Conservation (phyloP, 2,797 vertebrate genomes). For the Tiaroga cobitis region DNA sequence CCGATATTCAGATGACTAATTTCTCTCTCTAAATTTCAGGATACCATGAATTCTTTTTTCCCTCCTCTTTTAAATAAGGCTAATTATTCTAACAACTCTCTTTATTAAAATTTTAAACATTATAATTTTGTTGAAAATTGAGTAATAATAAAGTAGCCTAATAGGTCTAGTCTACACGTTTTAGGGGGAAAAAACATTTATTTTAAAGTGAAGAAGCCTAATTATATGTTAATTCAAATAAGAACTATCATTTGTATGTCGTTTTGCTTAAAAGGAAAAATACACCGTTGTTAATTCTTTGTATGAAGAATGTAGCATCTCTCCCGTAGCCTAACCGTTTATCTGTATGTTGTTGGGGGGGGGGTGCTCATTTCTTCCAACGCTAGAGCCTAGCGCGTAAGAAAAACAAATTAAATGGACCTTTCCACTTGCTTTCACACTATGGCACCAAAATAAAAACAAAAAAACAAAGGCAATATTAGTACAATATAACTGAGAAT, state of each 20-base stretch:
- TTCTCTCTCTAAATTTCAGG: neutral
- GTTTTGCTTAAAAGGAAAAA: neutral
- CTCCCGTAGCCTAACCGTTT: neutral
- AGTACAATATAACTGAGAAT: neutral
- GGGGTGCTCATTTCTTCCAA: constrained; percentile 10
- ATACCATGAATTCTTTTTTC: no score
- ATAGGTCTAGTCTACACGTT: no score
- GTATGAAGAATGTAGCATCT: neutral
- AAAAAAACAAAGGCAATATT: neutral
- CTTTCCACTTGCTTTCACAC: neutral
- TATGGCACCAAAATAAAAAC: neutral
- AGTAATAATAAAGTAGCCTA: neutral
- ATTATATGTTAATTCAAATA: neutral
- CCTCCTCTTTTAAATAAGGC: no score
- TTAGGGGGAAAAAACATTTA: neutral
- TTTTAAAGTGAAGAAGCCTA: neutral
- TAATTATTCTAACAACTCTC: no score
- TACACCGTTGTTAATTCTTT: neutral
- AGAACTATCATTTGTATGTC: neutral
- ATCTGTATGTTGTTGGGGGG: neutral
- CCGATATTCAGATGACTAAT: neutral
- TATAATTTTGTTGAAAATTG: neutral
- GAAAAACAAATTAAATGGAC: neutral
- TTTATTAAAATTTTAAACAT: neutral
- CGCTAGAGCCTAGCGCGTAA: neutral